Conservation (phyloP, 2,797 vertebrate species). For the Etheostoma perlongum region DNA sequence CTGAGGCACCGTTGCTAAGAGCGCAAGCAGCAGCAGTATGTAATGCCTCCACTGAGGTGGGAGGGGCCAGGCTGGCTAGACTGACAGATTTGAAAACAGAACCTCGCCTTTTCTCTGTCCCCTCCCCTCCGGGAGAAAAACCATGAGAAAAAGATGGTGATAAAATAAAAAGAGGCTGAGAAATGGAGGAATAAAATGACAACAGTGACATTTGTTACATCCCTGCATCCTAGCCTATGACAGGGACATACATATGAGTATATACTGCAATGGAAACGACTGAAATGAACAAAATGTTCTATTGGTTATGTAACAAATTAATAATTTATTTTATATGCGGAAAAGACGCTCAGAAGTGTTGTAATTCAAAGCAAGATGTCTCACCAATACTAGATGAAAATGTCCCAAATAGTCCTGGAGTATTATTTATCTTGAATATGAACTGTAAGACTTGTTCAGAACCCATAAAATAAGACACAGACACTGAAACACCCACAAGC, state of each 20-base stretch:
- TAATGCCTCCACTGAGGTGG: conserved; percentile 80
- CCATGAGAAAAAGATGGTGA: conserved; percentile 69
- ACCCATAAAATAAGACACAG: conserved; percentile 19
- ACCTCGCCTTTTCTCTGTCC: conserved; percentile 78
- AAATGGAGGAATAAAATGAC: conserved; percentile 41
- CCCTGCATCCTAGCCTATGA: background rate
- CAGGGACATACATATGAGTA: background rate
- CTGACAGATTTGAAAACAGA: conserved; percentile 83
- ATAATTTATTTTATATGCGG: conserved; percentile 76
- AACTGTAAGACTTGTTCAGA: conserved; percentile 23
- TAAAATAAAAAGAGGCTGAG: conserved; percentile 53
- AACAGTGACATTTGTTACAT: conserved; percentile 30
- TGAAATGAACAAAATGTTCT: conserved; percentile 67
- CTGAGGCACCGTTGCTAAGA: conserved; percentile 86
- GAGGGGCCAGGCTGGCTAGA: conserved; percentile 77
- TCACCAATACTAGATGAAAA: conserved; percentile 1
- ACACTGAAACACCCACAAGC: conserved; percentile 21
- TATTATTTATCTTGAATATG: conserved; percentile 1
- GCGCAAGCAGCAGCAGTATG: conserved; percentile 82
- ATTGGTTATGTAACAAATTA: conserved; percentile 77
- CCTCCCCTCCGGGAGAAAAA: conserved; percentile 69
- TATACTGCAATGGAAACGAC: conserved; percentile 10
- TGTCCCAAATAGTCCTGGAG: conserved; percentile 9
- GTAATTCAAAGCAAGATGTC: conserved; percentile 17
- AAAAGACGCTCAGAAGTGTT: conserved; percentile 55